Conservation (phyloP, 2,797 vertebrate genomes). For the Phrynocephalus forsythii region DNA sequence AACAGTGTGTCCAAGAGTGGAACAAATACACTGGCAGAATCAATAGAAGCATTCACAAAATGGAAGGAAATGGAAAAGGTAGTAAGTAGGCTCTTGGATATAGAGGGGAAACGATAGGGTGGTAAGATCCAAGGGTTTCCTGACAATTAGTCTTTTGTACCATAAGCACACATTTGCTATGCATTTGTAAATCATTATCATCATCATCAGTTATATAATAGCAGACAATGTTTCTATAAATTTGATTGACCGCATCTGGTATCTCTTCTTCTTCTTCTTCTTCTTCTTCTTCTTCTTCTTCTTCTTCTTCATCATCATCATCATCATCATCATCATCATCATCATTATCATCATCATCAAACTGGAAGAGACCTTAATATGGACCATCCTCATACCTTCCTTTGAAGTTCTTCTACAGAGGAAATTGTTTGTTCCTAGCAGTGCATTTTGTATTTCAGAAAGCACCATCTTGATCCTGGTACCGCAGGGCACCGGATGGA, state of each 20-base stretch:
- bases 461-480: no score
- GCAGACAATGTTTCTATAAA: no score
- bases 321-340: no score
- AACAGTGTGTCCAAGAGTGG: not conserved
- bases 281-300: no score
- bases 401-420: not conserved
- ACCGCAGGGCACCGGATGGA: not conserved
- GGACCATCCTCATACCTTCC: not conserved
- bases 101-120: not conserved
- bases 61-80: slow-evolving; percentile 9
- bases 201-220: no score
- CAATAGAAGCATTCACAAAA: not conserved
- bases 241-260: no score
- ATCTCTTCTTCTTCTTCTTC: no score
- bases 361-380: no score
- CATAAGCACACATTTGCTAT: slow-evolving; percentile 1
- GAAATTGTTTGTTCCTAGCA: not conserved
- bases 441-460: not conserved
- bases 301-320: no score
- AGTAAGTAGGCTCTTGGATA: slow-evolving; percentile 1
- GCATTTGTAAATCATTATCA: not conserved
- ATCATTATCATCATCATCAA: no score
- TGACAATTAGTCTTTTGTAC: not conserved
- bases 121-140: not conserved
- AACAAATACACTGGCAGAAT: not conserved